These are phyloP conservation scores for Bostrychus sinensis DNA, from an alignment of 2,113 vertebrate genomes.

Conservation along the genomic window DNA sequence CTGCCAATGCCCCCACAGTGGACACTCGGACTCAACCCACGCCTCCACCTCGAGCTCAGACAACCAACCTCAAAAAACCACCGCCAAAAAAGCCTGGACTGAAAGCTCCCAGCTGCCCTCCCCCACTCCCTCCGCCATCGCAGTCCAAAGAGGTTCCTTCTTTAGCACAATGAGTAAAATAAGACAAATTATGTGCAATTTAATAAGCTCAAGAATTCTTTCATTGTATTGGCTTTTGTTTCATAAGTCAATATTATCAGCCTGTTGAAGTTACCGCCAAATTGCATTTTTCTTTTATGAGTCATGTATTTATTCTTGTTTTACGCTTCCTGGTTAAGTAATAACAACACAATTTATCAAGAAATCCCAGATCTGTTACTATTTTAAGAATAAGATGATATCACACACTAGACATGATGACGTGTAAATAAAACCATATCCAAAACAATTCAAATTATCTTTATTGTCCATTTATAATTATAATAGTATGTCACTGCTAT, in stretches of 20 bases:
- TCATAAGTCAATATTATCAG: not conserved
- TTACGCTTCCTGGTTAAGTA: conserved; percentile 3
- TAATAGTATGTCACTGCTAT: conserved; percentile 54
- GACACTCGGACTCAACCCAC: not conserved
- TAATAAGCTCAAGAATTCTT: not conserved
- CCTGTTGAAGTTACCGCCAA: not conserved
- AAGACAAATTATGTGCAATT: not conserved
- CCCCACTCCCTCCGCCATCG: conserved; percentile 76
- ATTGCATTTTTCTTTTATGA: conserved; percentile 4
- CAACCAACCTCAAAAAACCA: conserved; percentile 46
- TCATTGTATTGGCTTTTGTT: not conserved
- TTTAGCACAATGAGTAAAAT: conserved; percentile 40
- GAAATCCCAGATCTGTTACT: not conserved
- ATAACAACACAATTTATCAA: not conserved
- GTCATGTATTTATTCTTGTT: conserved; percentile 54
- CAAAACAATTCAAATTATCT: conserved; percentile 58
- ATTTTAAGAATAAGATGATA: not conserved
- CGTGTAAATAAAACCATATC: conserved; percentile 44
- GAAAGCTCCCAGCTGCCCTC: conserved; percentile 74
- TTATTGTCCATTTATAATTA: conserved; percentile 70
- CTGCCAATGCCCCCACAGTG: not conserved
- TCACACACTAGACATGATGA: not conserved
- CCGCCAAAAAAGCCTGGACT: conserved; percentile 52
- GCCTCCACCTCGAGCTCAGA: conserved; percentile 1
- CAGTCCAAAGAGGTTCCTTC: conserved; percentile 62